Base-by-base conservation (phyloP, 2,113 vertebrate species). In the Dasyprocta punctata region DNA sequence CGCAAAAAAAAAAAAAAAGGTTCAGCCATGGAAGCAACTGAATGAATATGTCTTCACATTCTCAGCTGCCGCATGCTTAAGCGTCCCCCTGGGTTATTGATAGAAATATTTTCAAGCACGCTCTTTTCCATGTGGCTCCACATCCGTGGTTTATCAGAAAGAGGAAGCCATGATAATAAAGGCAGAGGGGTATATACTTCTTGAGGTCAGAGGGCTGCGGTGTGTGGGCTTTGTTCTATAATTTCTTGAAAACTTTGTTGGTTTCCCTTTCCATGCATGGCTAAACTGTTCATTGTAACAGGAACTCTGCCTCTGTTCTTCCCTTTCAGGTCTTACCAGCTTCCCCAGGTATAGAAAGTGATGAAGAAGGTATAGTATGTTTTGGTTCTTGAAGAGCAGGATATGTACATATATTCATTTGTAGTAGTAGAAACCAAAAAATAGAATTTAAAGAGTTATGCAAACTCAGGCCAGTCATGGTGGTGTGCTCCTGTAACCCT, bases 321-420 rank as follows among this genome's bases (percentile, higher is more conserved):
- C 81, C 65, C 61, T 96, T 97, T 61, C 94, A 99, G 99, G 98
- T 99, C 9, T 16, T n/a, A 56, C 98, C 99, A 65, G 95, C 96
- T 1, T 97, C 94, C 73, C 91, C 94, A 71, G 97, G 95, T 30
- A 95, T 98, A 86, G 97, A 97, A 26, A 86, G 98, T 91, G 95
- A 98, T 95, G 41, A 97, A 96, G 99, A 99, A 98, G 99, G 99
- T 99, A 99, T 89, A 92, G 36, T 81, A 83, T 67, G 0, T 30
- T 92, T 96, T 95, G 89, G 56, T 47, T 89, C 78, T 36, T 92
- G 12, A 89, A 54, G 24, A 5, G 36, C 16, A 44, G 85, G 16
- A 0, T 3, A 0, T 3, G 41, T 92, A 92, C 41, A 98, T 63
- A 4, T 60, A 69, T 92, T 92, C 1, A 0, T 96, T 97, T 93